phyloP scores from a whole-genome alignment of 2,797 vertebrate species.

The Martes flavigula region DNA sequence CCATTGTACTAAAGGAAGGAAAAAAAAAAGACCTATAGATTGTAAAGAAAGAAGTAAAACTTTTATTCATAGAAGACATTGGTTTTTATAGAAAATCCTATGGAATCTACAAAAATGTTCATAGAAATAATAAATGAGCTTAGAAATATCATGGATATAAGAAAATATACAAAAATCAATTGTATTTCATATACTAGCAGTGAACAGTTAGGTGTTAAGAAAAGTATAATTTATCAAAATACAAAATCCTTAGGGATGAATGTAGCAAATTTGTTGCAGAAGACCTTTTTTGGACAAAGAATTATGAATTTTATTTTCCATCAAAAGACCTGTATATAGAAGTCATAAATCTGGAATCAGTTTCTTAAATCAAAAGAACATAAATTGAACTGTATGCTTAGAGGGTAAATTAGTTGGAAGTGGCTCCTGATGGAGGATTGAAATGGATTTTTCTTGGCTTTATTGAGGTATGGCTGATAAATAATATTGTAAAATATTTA shows the following conservation, averaged over 20 bases:
- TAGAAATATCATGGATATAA: neutral
- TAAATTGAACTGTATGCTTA: neutral
- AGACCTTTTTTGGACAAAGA: neutral
- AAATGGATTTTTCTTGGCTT: neutral
- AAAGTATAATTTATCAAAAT: neutral
- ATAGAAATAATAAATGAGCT: neutral
- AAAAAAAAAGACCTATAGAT: neutral
- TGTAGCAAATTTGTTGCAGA: neutral
- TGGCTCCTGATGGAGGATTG: neutral
- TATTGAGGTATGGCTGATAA: neutral
- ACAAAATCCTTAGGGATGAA: neutral
- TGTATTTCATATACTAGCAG: neutral
- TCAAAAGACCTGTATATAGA: neutral
- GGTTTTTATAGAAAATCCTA: neutral
- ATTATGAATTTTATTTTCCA: neutral
- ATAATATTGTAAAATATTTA: neutral
- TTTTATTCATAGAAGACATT: neutral
- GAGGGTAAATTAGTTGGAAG: neutral
- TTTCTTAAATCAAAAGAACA: neutral
- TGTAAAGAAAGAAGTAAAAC: neutral
- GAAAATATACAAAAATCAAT: neutral
- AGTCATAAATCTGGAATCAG: neutral
- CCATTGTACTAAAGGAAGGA: neutral
- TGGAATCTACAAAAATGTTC: neutral
- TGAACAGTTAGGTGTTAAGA: neutral